These are phyloP conservation scores for Paradisaea rubra DNA, from an alignment of 2,113 vertebrate species.

Conservation along the genomic window DNA sequence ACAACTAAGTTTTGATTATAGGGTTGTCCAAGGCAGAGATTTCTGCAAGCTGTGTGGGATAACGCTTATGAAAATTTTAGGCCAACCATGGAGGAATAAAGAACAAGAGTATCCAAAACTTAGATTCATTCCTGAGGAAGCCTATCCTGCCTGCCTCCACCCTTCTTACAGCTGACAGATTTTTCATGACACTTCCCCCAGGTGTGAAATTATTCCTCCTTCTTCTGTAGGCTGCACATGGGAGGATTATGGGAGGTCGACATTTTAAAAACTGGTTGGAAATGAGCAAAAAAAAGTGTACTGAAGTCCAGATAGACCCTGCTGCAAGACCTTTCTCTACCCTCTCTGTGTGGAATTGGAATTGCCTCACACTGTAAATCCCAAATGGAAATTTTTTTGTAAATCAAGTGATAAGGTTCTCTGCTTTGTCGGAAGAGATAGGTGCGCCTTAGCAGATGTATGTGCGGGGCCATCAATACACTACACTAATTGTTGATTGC, in stretches of 20 bases:
- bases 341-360: background rate
- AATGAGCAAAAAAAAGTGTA: background rate
- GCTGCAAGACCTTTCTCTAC: background rate
- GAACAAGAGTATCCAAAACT: background rate
- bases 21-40: background rate
- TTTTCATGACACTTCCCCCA: background rate
- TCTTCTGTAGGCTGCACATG: background rate
- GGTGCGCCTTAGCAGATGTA: background rate
- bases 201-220: conserved; percentile 26
- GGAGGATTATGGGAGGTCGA: background rate
- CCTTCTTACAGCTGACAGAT: background rate
- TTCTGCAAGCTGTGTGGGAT: background rate
- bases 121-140: background rate
- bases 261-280: background rate
- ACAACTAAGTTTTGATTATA: background rate
- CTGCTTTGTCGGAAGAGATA: background rate
- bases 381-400: background rate
- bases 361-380: background rate
- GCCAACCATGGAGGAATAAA: background rate
- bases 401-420: background rate
- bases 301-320: background rate
- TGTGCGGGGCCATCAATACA: background rate
- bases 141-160: background rate
- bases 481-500: background rate
- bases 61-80: background rate